These are phyloP conservation scores for Moxostoma hubbsi DNA, from an alignment of 2,797 vertebrate species.

Conservation along the genomic window DNA sequence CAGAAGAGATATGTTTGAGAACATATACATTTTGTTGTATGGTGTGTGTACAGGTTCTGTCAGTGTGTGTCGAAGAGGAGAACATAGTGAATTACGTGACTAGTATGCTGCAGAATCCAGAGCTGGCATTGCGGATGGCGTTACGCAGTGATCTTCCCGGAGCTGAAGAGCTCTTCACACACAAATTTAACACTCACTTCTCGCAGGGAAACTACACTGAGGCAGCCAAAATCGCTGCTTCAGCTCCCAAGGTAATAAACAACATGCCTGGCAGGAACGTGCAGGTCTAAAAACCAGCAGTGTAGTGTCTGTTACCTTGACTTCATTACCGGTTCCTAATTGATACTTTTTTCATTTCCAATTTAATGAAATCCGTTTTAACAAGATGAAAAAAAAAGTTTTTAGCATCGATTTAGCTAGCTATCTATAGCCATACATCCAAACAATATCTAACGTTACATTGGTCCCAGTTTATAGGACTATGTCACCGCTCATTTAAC, in stretches of 20 bases:
- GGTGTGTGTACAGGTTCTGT: constrained; percentile 82
- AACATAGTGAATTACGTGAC: constrained; percentile 92
- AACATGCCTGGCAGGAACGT: background rate
- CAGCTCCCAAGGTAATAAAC: constrained; percentile 84
- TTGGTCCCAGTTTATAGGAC: too few species aligned
- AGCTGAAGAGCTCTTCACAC: constrained; percentile 89
- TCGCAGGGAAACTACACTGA: constrained; percentile 90
- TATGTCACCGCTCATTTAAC: too few species aligned
- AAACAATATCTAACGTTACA: too few species aligned
- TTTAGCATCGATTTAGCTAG: too few species aligned
- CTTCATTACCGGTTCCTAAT: too few species aligned
- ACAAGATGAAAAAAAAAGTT: too few species aligned
- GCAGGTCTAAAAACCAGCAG: too few species aligned
- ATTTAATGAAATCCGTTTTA: too few species aligned
- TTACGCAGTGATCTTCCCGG: constrained; percentile 89
- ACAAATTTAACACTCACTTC: constrained; percentile 91
- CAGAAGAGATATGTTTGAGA: too few species aligned
- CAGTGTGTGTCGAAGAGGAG: constrained; percentile 94
- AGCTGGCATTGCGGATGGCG: constrained; percentile 89
- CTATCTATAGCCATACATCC: too few species aligned
- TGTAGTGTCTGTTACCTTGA: too few species aligned
- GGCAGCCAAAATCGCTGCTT: constrained; percentile 89
- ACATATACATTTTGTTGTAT: background rate
- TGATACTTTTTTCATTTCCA: too few species aligned
- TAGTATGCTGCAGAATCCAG: constrained; percentile 90